Conservation (phyloP, 2,113 vertebrate species). For the Aldabrachelys gigantea region DNA sequence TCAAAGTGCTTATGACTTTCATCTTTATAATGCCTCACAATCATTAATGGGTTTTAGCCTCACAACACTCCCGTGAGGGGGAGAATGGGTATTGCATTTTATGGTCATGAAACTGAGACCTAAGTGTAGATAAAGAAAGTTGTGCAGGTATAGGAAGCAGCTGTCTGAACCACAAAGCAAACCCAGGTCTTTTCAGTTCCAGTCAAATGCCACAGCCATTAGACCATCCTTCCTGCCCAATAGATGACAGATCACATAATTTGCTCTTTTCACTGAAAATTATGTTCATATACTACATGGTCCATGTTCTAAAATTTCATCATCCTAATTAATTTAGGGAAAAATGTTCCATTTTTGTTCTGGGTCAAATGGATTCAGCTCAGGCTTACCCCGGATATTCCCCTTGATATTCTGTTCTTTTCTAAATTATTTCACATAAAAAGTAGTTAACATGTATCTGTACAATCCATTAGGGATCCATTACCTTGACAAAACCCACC, state of each 20-base stretch:
- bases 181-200: not conserved
- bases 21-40: not conserved
- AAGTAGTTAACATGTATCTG: constrained; percentile 1
- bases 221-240: not conserved
- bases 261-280: not conserved
- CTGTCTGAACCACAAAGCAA: not conserved
- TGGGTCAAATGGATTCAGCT: not conserved
- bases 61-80: not conserved
- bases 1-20: not conserved
- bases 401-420: constrained; percentile 2
- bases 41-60: not conserved
- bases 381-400: not conserved
- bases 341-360: not conserved
- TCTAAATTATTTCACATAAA: constrained; percentile 31
- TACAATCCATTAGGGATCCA: not conserved
- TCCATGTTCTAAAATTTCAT: not conserved
- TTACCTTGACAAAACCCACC: constrained; percentile 23
- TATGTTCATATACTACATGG: not conserved
- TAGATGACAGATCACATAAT: not conserved
- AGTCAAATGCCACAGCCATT: not conserved
- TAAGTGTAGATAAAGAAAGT: not conserved
- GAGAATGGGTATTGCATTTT: not conserved
- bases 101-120: not conserved
- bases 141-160: not conserved
- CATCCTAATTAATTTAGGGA: rapidly evolving